Evolutionary conservation across 2,888 invertebrate species (phyloP).

Genomic region (Cactoblastis cactorum): DNA sequence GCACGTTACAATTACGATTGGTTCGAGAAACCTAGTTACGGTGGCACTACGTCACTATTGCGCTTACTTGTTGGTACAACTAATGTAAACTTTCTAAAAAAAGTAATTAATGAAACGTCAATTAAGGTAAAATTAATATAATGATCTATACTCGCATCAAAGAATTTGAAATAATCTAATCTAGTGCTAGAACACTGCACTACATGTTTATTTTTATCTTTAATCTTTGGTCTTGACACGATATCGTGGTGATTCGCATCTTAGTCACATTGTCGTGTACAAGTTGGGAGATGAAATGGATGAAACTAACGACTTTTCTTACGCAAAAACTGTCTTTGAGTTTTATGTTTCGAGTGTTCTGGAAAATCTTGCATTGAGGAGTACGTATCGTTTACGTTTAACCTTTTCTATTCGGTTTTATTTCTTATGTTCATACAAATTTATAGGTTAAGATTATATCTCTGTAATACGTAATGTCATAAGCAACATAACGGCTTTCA

Average conservation of each 20-base stretch:
- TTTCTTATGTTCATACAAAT: too few species aligned
- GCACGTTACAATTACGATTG: not conserved
- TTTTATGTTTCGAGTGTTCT: constrained; percentile 50
- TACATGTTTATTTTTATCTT: constrained; percentile 30
- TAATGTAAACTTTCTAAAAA: not conserved
- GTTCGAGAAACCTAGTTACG: constrained; percentile 5
- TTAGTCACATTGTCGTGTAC: constrained; percentile 16
- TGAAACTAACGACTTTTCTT: constrained; percentile 39
- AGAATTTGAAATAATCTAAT: not conserved
- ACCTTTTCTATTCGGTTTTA: not conserved
- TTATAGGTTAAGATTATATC: too few species aligned
- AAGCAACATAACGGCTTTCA: too few species aligned
- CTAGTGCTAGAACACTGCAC: not conserved
- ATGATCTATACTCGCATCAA: too few species aligned
- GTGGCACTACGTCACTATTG: not conserved
- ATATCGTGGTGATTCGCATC: constrained; percentile 30
- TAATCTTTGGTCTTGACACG: constrained; percentile 37
- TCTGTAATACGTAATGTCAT: too few species aligned
- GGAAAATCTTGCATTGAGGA: constrained; percentile 49
- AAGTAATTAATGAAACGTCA: too few species aligned
- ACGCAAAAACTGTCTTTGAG: constrained; percentile 47
- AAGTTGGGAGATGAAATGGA: constrained; percentile 35
- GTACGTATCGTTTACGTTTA: constrained; percentile 23
- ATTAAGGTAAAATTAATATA: too few species aligned
- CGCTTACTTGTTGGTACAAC: too few species aligned